Base-by-base conservation (phyloP, 2,113 vertebrate genomes). In the Sisor rabdophorus region DNA sequence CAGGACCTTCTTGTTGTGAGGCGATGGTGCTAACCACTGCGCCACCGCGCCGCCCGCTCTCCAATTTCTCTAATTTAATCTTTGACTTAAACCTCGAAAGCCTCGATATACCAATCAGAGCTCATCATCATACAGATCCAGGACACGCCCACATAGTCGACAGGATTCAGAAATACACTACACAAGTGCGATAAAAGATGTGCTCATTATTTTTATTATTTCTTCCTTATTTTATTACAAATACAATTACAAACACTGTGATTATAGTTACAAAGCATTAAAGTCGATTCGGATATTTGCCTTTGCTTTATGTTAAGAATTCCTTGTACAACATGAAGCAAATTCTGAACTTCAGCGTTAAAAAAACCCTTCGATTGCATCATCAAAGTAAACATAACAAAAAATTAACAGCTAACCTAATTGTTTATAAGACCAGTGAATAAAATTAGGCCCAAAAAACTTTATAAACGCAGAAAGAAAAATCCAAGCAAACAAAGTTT, bases 221-320 rank as follows among this genome's bases (percentile, higher is more conserved):
- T 73, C 54, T 52, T 65, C 56, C 26, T 48, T 55, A 36, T 64
- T 24, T 22, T 6, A 40, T 79, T 68, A 75, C 55, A 59, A 36
- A 74, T 73, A 11, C 61, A 47, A 48, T n/a, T n/a, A n/a, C n/a
- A 50, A 11, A 26, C 47, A 47, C 7, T 40, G 40, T 53, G 12
- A 17, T 36, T 30, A 52, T 2, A 73, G 48, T 48, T 48, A 48
- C 9, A 73, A 19, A 59, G 55, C 32, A 67, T 16, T 7, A 59
- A 65, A 69, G 59, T 36, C 20, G 26, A 50, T 12, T 64, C 26
- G 24, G 60, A 60, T 68, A 59, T 52, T 10, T 10, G 15, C 10
- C 26, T 1, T 19, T 5, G 10, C 65, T 69, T 69, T 13, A 28
- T 20, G 30, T 69, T 12, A 20, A 52, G 24, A 28, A 2, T 19